A percentile compares a stretch with the other conserved stretches of the same genome.
phyloP scores from a whole-genome alignment of 2,888 invertebrate genomes.

The Apamea epomidion region DNA sequence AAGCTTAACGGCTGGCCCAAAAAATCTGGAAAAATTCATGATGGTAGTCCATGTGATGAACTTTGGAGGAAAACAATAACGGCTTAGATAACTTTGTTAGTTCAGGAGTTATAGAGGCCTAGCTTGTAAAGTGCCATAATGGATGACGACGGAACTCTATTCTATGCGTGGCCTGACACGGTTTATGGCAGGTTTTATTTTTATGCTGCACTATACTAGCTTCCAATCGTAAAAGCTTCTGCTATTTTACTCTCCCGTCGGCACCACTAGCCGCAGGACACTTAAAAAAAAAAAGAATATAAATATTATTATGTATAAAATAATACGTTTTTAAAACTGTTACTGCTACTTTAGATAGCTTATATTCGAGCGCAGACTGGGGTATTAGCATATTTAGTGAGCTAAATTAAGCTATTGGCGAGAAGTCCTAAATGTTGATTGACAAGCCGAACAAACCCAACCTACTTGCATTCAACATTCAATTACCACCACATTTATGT shows the following conservation, averaged over 20 bases:
- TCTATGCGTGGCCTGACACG: too few relatives aligned
- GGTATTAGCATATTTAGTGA: background rate
- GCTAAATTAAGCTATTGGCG: background rate
- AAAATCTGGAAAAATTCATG: too few relatives aligned
- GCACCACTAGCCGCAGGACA: slow-evolving; percentile 13
- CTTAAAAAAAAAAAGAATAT: background rate
- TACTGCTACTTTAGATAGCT: background rate
- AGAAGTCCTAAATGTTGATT: background rate
- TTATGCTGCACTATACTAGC: slow-evolving; percentile 13
- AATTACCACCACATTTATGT: background rate
- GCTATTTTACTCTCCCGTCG: slow-evolving; percentile 28
- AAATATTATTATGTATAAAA: background rate
- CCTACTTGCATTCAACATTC: slow-evolving; percentile 5
- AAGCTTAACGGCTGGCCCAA: too few relatives aligned
- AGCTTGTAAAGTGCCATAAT: too few relatives aligned
- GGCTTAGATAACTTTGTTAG: too few relatives aligned
- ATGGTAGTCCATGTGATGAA: too few relatives aligned
- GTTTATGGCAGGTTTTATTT: too few relatives aligned
- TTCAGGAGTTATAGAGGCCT: too few relatives aligned
- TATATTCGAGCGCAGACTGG: background rate
- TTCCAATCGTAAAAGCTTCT: slow-evolving; percentile 30
- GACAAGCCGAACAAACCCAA: background rate
- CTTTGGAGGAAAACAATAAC: too few relatives aligned
- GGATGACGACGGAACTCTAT: too few relatives aligned
- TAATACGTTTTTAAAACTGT: background rate